phyloP scores from a whole-genome alignment of 2,113 vertebrate species.

The Hippocampus mohnikei region DNA sequence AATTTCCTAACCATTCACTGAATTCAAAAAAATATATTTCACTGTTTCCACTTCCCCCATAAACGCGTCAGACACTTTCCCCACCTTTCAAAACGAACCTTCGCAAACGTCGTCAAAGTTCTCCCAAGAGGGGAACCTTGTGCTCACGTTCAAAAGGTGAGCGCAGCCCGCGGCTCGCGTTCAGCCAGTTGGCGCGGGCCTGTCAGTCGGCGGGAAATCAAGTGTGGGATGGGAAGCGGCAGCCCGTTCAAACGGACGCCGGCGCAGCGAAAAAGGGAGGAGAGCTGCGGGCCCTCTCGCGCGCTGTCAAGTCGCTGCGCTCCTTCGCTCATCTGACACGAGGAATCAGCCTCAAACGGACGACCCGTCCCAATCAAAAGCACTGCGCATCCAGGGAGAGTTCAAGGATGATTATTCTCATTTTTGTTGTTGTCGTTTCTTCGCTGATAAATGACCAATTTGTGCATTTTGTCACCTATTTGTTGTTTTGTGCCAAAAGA shows the following conservation, averaged over 20 bases:
- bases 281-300: slow-evolving; percentile 44
- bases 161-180: slow-evolving; percentile 23
- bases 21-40: no score
- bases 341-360: slow-evolving; percentile 55
- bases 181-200: slow-evolving; percentile 19
- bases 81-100: not conserved
- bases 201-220: slow-evolving; percentile 46
- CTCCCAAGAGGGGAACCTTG: not conserved
- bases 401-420: no score
- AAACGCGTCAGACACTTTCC: no score
- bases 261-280: slow-evolving; percentile 40
- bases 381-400: not conserved
- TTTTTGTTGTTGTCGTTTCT: not conserved
- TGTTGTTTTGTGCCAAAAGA: no score
- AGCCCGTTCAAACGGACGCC: slow-evolving; percentile 54
- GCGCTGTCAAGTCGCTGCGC: slow-evolving; percentile 37
- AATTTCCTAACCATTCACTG: no score
- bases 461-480: not conserved
- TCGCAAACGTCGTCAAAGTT: not conserved
- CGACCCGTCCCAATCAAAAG: slow-evolving; percentile 14
- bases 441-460: not conserved
- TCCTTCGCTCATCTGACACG: slow-evolving; percentile 58
- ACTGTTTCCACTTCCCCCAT: not conserved
- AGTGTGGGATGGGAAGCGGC: slow-evolving; percentile 60
- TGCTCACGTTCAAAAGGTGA: slow-evolving; percentile 15